These are phyloP conservation scores for Dicycla oo DNA, from an alignment of 2,888 invertebrate genomes.

Conservation along the genomic window DNA sequence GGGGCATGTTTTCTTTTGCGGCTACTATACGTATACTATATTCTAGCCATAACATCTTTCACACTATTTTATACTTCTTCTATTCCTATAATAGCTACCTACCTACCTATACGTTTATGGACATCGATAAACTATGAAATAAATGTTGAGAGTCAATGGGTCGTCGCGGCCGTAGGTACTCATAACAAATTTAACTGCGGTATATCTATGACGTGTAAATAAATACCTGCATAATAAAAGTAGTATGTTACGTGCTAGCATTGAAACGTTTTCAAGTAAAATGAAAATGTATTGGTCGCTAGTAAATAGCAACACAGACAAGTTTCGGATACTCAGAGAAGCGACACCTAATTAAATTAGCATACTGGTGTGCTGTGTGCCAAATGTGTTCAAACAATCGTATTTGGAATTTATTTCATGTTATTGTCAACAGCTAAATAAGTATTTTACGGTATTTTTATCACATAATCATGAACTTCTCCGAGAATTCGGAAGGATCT, in stretches of 20 bases:
- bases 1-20: neutral
- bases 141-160: too few relatives aligned
- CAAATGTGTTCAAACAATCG: slow-evolving; percentile 37
- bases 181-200: too few relatives aligned
- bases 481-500: neutral
- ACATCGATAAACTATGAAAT: too few relatives aligned
- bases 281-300: neutral
- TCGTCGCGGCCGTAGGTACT: too few relatives aligned
- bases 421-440: slow-evolving; percentile 2
- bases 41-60: neutral
- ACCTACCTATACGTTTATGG: too few relatives aligned
- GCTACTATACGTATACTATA: neutral
- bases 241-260: too few relatives aligned
- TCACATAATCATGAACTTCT: neutral
- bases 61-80: neutral
- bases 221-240: too few relatives aligned
- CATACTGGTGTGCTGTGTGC: slow-evolving; percentile 33
- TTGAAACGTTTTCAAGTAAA: neutral
- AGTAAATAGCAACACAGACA: neutral
- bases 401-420: slow-evolving; percentile 17
- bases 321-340: slow-evolving; percentile 6
- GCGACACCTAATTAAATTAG: slow-evolving; percentile 50
- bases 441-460: slow-evolving; percentile 12
- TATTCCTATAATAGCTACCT: too few relatives aligned
- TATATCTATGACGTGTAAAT: too few relatives aligned